Percentiles rank a stretch among this genome's conserved stretches.
Conservation (phyloP, 2,888 invertebrate genomes). For the Tinea pellionella region DNA sequence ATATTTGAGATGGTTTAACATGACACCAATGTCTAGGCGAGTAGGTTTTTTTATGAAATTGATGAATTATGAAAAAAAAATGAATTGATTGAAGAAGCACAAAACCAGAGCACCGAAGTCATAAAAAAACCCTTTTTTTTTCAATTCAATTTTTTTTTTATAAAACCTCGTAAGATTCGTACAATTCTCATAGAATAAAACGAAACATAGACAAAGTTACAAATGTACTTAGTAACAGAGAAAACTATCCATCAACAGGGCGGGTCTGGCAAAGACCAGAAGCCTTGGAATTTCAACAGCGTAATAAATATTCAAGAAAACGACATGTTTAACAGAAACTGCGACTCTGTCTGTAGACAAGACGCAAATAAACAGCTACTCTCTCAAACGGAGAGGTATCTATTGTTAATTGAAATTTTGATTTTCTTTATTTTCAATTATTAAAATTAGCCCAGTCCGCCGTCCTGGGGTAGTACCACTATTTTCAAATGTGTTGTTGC, state of each 20-base stretch:
- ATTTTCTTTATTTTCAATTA: neutral
- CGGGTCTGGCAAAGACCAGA: neutral
- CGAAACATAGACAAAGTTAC: neutral
- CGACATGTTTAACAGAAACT: neutral
- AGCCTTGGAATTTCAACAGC: conserved; percentile 4
- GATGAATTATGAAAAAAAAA: no score
- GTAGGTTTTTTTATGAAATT: no score
- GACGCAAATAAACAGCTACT: neutral
- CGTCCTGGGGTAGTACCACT: no score
- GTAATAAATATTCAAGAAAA: conserved; percentile 10
- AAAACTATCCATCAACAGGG: neutral
- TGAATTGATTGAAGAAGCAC: no score
- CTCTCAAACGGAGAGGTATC: neutral
- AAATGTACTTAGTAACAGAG: neutral
- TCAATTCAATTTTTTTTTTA: no score
- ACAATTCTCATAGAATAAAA: neutral
- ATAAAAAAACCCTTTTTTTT: no score
- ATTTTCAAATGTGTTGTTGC: no score
- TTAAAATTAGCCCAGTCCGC: no score
- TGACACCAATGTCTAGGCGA: no score
- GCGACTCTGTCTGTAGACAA: neutral
- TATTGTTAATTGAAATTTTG: neutral
- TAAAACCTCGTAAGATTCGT: no score
- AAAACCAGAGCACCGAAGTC: no score
- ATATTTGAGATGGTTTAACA: no score